Evolutionary conservation across 2,113 vertebrate genomes (phyloP).

Genomic region (Galemys pyrenaicus): DNA sequence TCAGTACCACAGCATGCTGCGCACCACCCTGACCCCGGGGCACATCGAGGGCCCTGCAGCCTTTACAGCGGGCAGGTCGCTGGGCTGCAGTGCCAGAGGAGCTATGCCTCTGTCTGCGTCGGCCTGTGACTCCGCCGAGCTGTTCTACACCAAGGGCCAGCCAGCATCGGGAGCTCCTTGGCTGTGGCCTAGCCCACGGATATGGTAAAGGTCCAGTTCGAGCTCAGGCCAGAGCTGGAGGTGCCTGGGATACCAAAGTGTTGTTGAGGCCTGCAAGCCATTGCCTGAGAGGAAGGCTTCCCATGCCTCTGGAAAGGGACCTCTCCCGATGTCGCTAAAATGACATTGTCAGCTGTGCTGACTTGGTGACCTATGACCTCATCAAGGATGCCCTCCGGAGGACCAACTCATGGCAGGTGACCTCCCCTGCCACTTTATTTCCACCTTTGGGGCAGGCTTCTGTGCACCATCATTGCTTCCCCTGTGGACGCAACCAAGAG

Average conservation of each 20-base stretch:
- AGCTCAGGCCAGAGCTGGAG: conserved; percentile 86
- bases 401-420: conserved; percentile 93
- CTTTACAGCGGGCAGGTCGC: conserved; percentile 91
- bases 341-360: conserved; percentile 93
- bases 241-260: conserved; percentile 89
- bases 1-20: conserved; percentile 90
- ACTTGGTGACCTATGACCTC: conserved; percentile 94
- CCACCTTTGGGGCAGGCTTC: conserved; percentile 92
- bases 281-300: conserved; percentile 91
- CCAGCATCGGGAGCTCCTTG: conserved; percentile 87
- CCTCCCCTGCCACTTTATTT: conserved; percentile 92
- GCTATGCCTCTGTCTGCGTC: conserved; percentile 93
- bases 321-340: conserved; percentile 92
- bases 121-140: conserved; percentile 94
- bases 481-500: conserved; percentile 95
- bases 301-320: conserved; percentile 93
- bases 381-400: conserved; percentile 93
- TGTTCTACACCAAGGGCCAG: conserved; percentile 90
- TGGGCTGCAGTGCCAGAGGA: conserved; percentile 93
- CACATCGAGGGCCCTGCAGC: conserved; percentile 88
- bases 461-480: conserved; percentile 92
- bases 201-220: conserved; percentile 94
- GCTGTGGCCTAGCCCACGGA: conserved; percentile 95
- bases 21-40: conserved; percentile 92
- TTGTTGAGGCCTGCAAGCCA: conserved; percentile 92